Evolutionary conservation across 2,888 invertebrate genomes (phyloP), one percentile per base, ranked within the genome.

Genomic region (Pasiphila rectangulata): DNA sequence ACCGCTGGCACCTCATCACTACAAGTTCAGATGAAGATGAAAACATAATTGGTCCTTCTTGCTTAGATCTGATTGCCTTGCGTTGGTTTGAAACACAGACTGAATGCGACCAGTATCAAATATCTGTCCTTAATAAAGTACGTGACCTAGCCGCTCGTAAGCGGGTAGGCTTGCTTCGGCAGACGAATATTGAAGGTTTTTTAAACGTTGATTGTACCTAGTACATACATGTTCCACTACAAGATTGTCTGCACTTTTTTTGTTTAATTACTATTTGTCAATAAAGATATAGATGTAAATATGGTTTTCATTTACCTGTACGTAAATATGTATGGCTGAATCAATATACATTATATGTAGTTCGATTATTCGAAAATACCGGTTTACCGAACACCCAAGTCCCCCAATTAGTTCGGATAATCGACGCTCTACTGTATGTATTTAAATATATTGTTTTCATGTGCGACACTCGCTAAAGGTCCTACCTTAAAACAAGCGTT

Each of bases 51-150:
- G 29, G 29, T 29, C 13, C 29, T 29, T 29, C 13, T 46, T 50
- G 48, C 46, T 51, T 54, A 47, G 45, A 51, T 38, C n/a, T n/a
- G n/a, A 46, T 35, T 42, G 51, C 51, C 46, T 48, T 56, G 51
- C 46, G 48, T 29, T 56, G 54, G 50, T 51, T 57, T 54, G 48
- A 54, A 54, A 54, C 50, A 51, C 57, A 57, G 34, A 46, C 52
- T 24, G 50, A 57, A 16, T 54, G 52, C 46, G 45, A 57, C 51
- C 45, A 46, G 44, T 45, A 54, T 51, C 51, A 51, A 43, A 51
- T 46, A 46, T 51, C 39, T 50, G 46, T 53, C 21, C 40, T 47
- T 17, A 25, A 25, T 10, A 2, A 25, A 25, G 10, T 25, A 25
- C 29, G 29, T 29, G 15, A 12, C 1, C 6, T 24, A 24, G 24